Evolutionary conservation across 2,797 vertebrate genomes (phyloP).

Genomic region (Phalanger gymnotis): DNA sequence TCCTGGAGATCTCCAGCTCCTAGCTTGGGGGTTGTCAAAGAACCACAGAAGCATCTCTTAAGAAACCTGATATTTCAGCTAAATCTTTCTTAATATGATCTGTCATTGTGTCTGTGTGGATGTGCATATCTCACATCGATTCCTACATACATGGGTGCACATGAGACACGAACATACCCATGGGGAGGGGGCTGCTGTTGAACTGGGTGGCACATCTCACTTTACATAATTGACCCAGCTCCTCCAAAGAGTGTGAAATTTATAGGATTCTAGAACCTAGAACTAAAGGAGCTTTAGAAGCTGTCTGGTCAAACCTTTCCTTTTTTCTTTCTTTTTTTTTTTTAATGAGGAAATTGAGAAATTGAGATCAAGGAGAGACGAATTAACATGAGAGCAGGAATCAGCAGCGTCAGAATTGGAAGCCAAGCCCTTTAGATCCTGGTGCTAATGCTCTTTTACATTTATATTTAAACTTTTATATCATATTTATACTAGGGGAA

Average conservation of each 20-base stretch:
- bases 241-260: neutral
- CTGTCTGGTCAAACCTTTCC: neutral
- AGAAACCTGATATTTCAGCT: constrained; percentile 69
- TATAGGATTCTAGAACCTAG: neutral
- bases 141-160: neutral
- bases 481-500: neutral
- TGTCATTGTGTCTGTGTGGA: constrained; percentile 8
- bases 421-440: neutral
- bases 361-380: neutral
- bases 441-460: neutral
- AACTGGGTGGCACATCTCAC: neutral
- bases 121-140: neutral
- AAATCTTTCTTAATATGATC: constrained; percentile 40
- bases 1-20: constrained; percentile 9
- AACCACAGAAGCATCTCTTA: constrained; percentile 47
- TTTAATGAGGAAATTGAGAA: neutral
- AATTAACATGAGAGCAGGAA: neutral
- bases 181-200: neutral
- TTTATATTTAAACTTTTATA: neutral
- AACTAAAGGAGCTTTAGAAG: neutral
- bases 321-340: too few species aligned
- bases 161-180: neutral
- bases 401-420: neutral
- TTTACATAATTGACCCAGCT: neutral
- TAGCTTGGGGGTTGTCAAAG: constrained; percentile 42